Conservation (phyloP, 2,888 invertebrate genomes). For the Lobophora halterata region DNA sequence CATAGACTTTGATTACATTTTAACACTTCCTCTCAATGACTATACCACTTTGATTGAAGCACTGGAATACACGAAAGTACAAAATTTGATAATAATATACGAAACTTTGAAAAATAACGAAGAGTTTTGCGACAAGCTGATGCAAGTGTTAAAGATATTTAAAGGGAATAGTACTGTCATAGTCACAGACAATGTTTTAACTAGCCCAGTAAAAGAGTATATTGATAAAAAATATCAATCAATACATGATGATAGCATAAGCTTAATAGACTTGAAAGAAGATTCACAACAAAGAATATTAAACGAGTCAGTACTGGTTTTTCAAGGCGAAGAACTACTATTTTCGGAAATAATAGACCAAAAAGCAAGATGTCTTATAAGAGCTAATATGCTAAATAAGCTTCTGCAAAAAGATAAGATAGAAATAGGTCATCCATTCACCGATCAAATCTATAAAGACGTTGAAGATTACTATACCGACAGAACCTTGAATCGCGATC, state of each 20-base stretch:
- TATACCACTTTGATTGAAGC: constrained; percentile 38
- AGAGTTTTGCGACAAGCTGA: constrained; percentile 33
- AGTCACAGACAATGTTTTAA: constrained; percentile 31
- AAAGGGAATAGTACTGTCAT: constrained; percentile 33
- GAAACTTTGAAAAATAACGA: constrained; percentile 33
- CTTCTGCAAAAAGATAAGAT: constrained; percentile 36
- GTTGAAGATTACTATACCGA: constrained; percentile 36
- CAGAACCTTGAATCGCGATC: constrained; percentile 30
- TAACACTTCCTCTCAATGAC: constrained; percentile 37
- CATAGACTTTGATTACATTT: constrained; percentile 42
- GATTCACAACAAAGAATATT: constrained; percentile 34
- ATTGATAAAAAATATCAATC: constrained; percentile 16
- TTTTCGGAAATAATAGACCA: constrained; percentile 33
- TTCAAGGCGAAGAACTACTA: constrained; percentile 37
- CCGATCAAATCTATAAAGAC: constrained; percentile 34
- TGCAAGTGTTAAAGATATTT: constrained; percentile 30
- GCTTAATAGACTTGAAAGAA: constrained; percentile 31
- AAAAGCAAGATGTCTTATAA: constrained; percentile 30
- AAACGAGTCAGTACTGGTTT: constrained; percentile 30
- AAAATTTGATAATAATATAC: constrained; percentile 37
- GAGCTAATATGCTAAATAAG: constrained; percentile 33
- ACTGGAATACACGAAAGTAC: constrained; percentile 30
- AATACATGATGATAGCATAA: constrained; percentile 30
- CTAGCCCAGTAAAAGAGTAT: constrained; percentile 20
- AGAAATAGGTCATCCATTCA: constrained; percentile 37